Conservation (phyloP, 2,797 vertebrate species). For the Numenius phaeopus region DNA sequence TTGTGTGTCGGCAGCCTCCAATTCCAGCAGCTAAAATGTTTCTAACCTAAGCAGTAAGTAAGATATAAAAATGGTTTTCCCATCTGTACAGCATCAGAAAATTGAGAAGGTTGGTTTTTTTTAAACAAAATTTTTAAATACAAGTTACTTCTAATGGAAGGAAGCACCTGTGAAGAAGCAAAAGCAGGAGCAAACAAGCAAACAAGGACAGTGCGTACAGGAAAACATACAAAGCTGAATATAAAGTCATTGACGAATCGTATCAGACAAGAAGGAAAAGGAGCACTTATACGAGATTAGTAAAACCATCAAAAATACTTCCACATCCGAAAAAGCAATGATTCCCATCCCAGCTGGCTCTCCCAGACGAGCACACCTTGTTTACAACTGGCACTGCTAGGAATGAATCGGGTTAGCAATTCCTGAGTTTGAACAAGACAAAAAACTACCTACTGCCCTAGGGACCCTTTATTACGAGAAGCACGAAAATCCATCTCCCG, state of each 20-base stretch:
- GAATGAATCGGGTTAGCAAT: neutral
- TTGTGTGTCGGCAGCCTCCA: neutral
- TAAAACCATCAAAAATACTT: neutral
- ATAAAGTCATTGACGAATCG: neutral
- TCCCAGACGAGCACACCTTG: neutral
- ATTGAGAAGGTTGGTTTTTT: too few relatives aligned
- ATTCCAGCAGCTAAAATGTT: neutral
- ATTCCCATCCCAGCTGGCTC: neutral
- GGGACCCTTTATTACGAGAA: neutral
- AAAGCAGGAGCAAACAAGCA: neutral
- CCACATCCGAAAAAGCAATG: accelerated
- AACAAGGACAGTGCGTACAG: accelerated
- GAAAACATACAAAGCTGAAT: neutral
- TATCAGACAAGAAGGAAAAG: neutral
- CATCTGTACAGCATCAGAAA: neutral
- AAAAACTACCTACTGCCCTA: neutral
- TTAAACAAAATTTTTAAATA: neutral
- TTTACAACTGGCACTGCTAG: neutral
- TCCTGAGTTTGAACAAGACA: constrained; percentile 25
- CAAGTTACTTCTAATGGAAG: neutral
- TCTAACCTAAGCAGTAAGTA: neutral
- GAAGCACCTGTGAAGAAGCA: neutral
- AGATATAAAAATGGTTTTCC: neutral
- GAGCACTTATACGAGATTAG: neutral
- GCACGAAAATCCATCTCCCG: neutral